phyloP scores from a whole-genome alignment of 2,797 vertebrate species.

The Tinamus major region DNA sequence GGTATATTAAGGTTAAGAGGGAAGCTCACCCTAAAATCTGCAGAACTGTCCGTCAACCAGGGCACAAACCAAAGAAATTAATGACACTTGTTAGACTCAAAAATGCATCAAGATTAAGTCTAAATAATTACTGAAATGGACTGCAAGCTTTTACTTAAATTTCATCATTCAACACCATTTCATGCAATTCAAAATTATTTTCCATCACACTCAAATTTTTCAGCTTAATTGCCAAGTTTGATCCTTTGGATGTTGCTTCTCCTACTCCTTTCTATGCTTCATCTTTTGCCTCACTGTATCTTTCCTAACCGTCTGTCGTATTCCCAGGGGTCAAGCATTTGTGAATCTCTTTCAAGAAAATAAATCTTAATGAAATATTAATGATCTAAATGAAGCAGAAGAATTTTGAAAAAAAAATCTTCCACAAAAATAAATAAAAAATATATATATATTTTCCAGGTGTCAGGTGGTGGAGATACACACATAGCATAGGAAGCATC shows the following conservation, averaged over 20 bases:
- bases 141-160: not conserved
- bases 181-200: not conserved
- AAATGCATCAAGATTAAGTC: not conserved
- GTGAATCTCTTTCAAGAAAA: not conserved
- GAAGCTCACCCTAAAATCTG: not conserved
- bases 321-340: not conserved
- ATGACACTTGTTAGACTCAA: not conserved
- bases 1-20: slow-evolving; percentile 11
- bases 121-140: not conserved
- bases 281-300: not conserved
- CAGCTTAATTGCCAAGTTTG: not conserved
- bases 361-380: not conserved
- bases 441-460: not conserved
- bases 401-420: not conserved
- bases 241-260: not conserved
- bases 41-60: not conserved
- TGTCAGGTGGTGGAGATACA: not conserved
- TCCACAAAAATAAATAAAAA: not conserved
- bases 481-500: not conserved
- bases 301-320: not conserved
- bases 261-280: not conserved
- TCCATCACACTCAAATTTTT: not conserved
- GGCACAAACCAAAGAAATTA: slow-evolving; percentile 4
- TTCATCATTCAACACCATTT: not conserved
- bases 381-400: not conserved